These are phyloP conservation scores for Molossus alvarezi DNA, from an alignment of 2,797 vertebrate species.

Conservation along the genomic window DNA sequence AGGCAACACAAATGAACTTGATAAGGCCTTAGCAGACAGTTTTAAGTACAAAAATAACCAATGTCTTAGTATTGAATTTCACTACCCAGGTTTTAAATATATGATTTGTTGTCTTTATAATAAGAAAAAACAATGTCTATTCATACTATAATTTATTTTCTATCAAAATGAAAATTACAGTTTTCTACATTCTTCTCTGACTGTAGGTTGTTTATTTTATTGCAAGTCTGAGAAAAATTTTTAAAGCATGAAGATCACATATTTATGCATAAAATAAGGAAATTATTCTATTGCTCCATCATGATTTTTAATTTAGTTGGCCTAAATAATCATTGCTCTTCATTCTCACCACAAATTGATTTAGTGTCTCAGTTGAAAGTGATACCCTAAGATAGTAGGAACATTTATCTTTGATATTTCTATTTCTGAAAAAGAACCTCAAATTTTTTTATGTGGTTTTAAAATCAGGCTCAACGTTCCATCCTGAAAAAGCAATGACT, in stretches of 20 bases:
- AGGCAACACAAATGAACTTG: no score
- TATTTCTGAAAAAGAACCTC: not conserved
- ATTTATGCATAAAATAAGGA: no score
- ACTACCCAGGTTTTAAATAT: not conserved
- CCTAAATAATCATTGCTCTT: not conserved
- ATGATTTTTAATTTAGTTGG: not conserved
- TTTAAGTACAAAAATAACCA: no score
- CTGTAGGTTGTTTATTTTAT: no score
- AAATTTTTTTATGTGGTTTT: not conserved
- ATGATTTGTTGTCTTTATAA: not conserved
- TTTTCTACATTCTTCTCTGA: no score
- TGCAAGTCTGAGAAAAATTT: no score
- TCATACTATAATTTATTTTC: not conserved
- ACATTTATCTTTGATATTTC: not conserved
- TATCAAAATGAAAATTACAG: no score
- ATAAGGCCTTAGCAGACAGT: no score
- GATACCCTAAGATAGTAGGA: not conserved
- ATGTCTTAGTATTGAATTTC: not conserved
- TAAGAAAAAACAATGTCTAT: not conserved
- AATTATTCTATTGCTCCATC: not conserved
- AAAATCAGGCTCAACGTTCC: not conserved
- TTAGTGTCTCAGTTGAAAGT: not conserved
- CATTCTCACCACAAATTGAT: not conserved
- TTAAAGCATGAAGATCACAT: no score
- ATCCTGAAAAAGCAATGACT: not conserved